Evolutionary conservation across 2,888 invertebrate genomes (phyloP), one percentile per base, ranked within the genome.

Genomic region (Agrilus mali): DNA sequence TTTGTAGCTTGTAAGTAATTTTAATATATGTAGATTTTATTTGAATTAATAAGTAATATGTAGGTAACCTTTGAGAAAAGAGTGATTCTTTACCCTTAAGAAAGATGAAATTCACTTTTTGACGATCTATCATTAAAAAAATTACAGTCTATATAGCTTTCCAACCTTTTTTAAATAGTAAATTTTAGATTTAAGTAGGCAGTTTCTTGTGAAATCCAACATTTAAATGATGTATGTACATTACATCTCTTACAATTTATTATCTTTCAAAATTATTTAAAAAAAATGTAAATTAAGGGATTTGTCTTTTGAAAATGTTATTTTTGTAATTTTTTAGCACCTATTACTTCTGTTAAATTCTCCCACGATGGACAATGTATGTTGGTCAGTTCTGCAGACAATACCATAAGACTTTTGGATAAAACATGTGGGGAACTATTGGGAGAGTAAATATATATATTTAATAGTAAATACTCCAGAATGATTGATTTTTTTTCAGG

Each of bases 281-380:
- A 34, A 40, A 7, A 34, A 32, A 15, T 14, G 38, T 40, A 40
- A 22, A 33, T 1, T n/a, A 40, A 14, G 43, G 16, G 36, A 17
- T 34, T 37, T 14, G 38, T 42, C 36, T 40, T 13, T 20, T 14
- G 42, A 32, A 37, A 40, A 13, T 37, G 36, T 32, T 15, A 36
- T 20, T 20, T 20, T 6, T 6, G 7, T 38, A 27, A 31, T 38
- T 38, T 48, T 51, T 45, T 34, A 79, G 84, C 80, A 49, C 73
- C 94, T 3, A 74, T 95, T 2, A 90, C 90, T 0, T 86, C 80
- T 59, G 83, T 86, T 1, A 80, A 75, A 47, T 77, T 95, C 53
- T 94, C 95, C 0, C 78, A 85, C 53, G 98, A 99, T 64, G 88
- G 87, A 1, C 95, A 96, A 59, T 97, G 97, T 60, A 72, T 88